Evolutionary conservation across 1,140 invertebrate species (phyloP), one percentile per base, ranked within the genome.

Genomic region (Oedothorax gibbosus): DNA sequence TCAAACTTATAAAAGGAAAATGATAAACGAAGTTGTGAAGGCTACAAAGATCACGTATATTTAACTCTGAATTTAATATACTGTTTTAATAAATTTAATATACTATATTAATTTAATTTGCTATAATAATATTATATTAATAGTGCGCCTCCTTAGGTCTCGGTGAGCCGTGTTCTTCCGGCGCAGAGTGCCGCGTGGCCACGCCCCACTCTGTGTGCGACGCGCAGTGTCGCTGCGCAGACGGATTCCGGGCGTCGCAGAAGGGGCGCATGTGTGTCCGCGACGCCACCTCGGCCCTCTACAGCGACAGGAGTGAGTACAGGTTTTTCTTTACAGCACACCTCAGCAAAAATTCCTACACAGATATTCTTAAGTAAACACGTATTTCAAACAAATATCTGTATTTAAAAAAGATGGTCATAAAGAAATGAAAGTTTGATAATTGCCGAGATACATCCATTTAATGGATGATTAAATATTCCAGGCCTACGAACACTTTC

Each of bases 221-320:
- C n/a, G 92, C 93, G n/a, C 91, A 92, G 8, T 93, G 94, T 87
- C 95, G 95, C 76, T 95, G 94, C 90, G 90, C 20, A 0, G 4
- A 15, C 5, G 82, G 64, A 11, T 65, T n/a, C 11, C 62, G 64
- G 11, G 65, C 57, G 1, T n/a, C n/a, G n/a, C n/a, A n/a, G n/a
- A 21, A 56, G 9, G 21, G 51, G 54, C 54, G 64, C 12, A 68
- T 18, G 5, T 66, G 69, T 7, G 72, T 53, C 9, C 54, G 54
- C 12, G 77, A 80, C 10, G 6, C n/a, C 21, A n/a, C n/a, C n/a
- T n/a, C n/a, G n/a, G 18, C 57, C 12, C 57, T 18, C 12, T 15
- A 35, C 35, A 35, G 35, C 35, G 35, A 2, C 35, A 35, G 35
- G 35, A 35, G 35, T 35, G 35, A 35, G 35, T 35, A 35, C 5